Conservation (phyloP, 2,888 invertebrate genomes). For the Agrotis exclamationis region DNA sequence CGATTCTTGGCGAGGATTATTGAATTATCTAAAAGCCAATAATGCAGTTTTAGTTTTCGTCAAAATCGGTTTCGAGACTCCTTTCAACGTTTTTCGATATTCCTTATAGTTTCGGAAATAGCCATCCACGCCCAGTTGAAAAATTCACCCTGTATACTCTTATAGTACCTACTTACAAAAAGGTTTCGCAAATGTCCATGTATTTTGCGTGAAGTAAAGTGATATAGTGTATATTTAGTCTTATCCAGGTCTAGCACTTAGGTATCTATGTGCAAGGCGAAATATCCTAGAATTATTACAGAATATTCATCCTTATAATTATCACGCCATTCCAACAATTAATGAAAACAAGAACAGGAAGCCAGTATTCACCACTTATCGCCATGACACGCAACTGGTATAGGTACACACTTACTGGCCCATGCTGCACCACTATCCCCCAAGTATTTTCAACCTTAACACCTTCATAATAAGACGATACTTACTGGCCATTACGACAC, state of each 20-base stretch:
- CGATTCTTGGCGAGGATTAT: no score
- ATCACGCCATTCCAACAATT: slow-evolving; percentile 26
- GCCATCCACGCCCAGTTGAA: no score
- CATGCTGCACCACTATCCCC: not conserved
- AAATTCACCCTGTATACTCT: no score
- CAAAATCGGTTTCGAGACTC: no score
- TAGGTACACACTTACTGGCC: slow-evolving; percentile 45
- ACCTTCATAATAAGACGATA: slow-evolving; percentile 7
- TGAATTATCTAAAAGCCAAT: no score
- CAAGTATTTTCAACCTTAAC: slow-evolving; percentile 36
- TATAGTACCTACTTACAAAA: no score
- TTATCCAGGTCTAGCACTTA: no score
- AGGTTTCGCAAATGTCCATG: not conserved
- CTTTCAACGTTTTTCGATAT: no score
- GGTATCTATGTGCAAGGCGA: not conserved
- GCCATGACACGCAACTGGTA: slow-evolving; percentile 45
- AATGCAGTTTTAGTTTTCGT: no score
- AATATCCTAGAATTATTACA: not conserved
- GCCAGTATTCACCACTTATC: slow-evolving; percentile 38
- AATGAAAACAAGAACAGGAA: slow-evolving; percentile 45
- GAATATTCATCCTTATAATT: slow-evolving; percentile 6
- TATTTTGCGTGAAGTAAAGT: not conserved
- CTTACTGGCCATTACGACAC: not conserved
- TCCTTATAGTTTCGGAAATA: no score
- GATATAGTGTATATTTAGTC: no score